Conservation (phyloP, 2,797 vertebrate species). For the Lutjanus campechanus region DNA sequence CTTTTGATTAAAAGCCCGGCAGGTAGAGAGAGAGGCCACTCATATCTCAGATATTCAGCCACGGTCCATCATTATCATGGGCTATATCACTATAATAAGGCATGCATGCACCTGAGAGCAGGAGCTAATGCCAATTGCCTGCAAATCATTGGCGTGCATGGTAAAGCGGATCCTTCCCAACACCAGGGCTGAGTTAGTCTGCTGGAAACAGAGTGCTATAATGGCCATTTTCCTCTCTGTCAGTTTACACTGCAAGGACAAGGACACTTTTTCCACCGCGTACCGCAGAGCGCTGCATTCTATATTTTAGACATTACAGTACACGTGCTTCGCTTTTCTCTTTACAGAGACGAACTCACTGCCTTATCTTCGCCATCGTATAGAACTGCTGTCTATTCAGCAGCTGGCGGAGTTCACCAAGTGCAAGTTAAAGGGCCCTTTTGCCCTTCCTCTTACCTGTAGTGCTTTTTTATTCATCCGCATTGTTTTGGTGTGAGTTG, state of each 20-base stretch:
- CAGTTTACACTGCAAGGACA: conserved; percentile 69
- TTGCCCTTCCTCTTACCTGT: too few relatives aligned
- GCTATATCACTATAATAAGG: conserved; percentile 77
- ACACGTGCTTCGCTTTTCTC: neutral
- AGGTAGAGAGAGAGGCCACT: conserved; percentile 69
- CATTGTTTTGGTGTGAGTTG: too few relatives aligned
- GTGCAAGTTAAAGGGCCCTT: neutral
- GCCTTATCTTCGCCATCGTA: conserved; percentile 5
- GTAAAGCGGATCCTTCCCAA: conserved; percentile 40
- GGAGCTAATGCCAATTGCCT: conserved; percentile 56
- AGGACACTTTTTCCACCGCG: conserved; percentile 38
- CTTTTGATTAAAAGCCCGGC: conserved; percentile 81
- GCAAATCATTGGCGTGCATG: conserved; percentile 63
- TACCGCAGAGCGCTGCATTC: neutral
- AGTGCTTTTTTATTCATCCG: too few relatives aligned
- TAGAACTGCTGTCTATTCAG: neutral
- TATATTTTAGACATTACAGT: conserved; percentile 4
- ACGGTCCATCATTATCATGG: conserved; percentile 76
- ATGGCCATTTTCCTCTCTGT: conserved; percentile 66
- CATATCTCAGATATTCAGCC: conserved; percentile 75
- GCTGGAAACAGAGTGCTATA: conserved; percentile 48
- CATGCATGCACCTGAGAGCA: conserved; percentile 64
- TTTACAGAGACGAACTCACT: neutral
- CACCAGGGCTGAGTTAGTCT: conserved; percentile 40
- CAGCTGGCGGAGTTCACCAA: neutral